Evolutionary conservation across 2,113 vertebrate genomes (phyloP).

Genomic region (Xenopus laevis): DNA sequence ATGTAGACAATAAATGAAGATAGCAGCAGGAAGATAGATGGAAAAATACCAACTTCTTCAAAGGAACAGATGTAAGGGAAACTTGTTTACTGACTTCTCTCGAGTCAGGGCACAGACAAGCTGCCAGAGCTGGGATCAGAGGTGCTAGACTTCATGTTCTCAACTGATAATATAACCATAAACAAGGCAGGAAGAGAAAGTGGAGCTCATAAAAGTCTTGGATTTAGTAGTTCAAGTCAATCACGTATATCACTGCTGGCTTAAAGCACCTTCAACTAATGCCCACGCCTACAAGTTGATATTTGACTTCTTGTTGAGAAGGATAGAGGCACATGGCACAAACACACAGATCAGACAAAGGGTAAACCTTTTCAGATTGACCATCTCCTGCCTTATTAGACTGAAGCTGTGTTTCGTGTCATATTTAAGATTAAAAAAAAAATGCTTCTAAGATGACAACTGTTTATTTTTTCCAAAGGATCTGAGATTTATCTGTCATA

Average conservation of each 20-base stretch:
- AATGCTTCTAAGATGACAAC: too few species aligned
- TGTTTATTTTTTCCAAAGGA: too few species aligned
- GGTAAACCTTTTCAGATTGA: too few species aligned
- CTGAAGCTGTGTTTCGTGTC: too few species aligned
- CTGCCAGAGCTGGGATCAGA: neutral
- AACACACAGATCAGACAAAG: too few species aligned
- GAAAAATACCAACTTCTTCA: constrained; percentile 4
- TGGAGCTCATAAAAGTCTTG: neutral
- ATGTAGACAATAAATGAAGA: constrained; percentile 2
- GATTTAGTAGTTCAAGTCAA: constrained; percentile 23
- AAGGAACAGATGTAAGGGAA: neutral
- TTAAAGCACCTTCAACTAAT: neutral
- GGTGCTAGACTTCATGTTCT: constrained; percentile 11
- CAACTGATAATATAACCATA: constrained; percentile 6
- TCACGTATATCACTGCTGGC: neutral
- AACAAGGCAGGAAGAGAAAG: constrained; percentile 11
- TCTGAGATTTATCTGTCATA: too few species aligned
- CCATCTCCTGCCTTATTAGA: too few species aligned
- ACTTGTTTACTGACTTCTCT: neutral
- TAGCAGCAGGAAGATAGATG: constrained; percentile 11
- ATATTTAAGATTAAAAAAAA: too few species aligned
- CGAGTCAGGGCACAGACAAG: constrained; percentile 1
- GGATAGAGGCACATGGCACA: too few species aligned
- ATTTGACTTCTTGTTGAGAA: too few species aligned
- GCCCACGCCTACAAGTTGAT: neutral